Evolutionary conservation across 2,113 vertebrate species (phyloP), one percentile per base, ranked within the genome.

Genomic region (Ivindomyrus marchei): DNA sequence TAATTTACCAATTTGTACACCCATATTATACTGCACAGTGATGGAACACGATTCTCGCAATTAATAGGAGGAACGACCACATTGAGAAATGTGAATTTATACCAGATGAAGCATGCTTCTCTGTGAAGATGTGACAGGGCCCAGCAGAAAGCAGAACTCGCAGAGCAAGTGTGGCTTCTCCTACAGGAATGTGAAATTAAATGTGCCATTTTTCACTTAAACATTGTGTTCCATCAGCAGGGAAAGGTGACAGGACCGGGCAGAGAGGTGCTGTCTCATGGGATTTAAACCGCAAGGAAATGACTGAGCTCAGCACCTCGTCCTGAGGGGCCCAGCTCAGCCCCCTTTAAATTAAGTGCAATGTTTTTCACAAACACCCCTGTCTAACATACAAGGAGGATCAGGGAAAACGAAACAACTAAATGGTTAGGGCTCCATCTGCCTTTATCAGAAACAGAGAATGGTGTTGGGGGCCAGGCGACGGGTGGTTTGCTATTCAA

Each of bases 261-360:
- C 92, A 94, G 95, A 95, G 96, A 95, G 95, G 96, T 96, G 95
- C 95, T 94, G 96, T 96, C 94, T 95, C 94, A 87, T 95, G 94
- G 94, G 94, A 92, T 95, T 95, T 94, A 94, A 96, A 96, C 94
- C 94, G 94, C 94, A 93, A 94, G 95, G 96, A 96, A 96, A 97
- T 97, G 95, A 96, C 94, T 95, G 0, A 96, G 93, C 95, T 97
- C 96, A 97, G 96, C 94, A 2, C 95, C 96, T 96, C 96, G 93
- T 95, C 94, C 39, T 47, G 42, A 39, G 94, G 92, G 95, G 95
- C 94, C 94, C 95, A 96, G 62, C 10, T 95, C 93, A 92, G 87
- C 94, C 93, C 88, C 93, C 94, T 92, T 94, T 95, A 96, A 94
- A 94, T 94, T 93, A 96, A 96, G 94, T 90, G 94, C 96, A 95